A percentile compares a stretch with the other conserved stretches of the same genome.
Evolutionary conservation across 2,797 vertebrate species (phyloP).

Genomic region (Mergus octosetaceus): DNA sequence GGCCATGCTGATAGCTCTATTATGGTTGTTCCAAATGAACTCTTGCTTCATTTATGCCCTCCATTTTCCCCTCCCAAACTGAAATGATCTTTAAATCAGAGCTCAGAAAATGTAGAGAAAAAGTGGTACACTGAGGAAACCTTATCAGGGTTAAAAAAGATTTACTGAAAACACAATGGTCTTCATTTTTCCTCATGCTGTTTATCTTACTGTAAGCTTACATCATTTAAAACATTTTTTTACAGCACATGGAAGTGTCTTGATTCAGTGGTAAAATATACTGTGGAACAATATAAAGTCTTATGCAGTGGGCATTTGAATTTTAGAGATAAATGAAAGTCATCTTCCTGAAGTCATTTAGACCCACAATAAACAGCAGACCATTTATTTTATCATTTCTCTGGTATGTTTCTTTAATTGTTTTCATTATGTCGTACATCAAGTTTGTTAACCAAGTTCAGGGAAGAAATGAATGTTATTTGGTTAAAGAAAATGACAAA

Average conservation of each 20-base stretch:
- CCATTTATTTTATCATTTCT: slow-evolving; percentile 14
- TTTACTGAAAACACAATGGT: slow-evolving; percentile 10
- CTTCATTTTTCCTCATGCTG: slow-evolving; percentile 3
- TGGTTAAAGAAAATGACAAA: background rate
- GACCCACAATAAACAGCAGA: slow-evolving; percentile 60
- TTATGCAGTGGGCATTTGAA: background rate
- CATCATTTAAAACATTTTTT: background rate
- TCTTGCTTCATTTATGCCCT: background rate
- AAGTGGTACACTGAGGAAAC: background rate
- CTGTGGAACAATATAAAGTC: background rate
- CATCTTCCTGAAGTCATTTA: slow-evolving; percentile 2
- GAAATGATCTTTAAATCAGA: background rate
- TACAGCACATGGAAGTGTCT: background rate
- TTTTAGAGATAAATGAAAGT: slow-evolving; percentile 17
- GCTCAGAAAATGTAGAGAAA: background rate
- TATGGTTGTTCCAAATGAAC: background rate
- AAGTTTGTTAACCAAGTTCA: background rate
- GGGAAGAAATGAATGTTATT: background rate
- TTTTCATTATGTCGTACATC: background rate
- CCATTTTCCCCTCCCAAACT: background rate
- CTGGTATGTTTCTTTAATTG: background rate
- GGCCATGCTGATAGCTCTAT: background rate
- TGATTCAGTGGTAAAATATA: background rate
- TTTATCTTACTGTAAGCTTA: slow-evolving; percentile 34
- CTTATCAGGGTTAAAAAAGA: background rate